Base-by-base conservation (phyloP, 2,888 invertebrate genomes). In the Alloplasta piceator region DNA sequence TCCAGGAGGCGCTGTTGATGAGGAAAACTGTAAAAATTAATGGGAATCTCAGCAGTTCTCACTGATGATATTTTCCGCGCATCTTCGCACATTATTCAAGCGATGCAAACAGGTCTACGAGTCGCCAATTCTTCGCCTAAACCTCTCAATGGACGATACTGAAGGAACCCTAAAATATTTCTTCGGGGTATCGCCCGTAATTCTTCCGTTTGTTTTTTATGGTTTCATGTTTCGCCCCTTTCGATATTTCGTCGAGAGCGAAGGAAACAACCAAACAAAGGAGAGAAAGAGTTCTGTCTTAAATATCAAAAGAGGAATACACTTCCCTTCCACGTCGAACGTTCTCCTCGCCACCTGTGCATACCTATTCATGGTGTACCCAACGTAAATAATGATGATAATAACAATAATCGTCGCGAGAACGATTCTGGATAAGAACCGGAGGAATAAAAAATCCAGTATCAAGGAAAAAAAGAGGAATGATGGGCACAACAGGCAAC, bases 201-300 rank as follows among this genome's bases (percentile, higher is more conserved):
- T 82, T 83, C 78, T 80, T 78, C 66, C 80, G 36, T n/a, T n/a
- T n/a, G n/a, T n/a, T 56, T 66, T 83, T 85, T 84, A 82, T 83
- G 82, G 78, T 84, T 76, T 83, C 84, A 66, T 80, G 79, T 82
- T 66, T 82, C 66, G 52, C 38, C 46, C n/a, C n/a, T n/a, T n/a
- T n/a, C 67, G 71, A n/a, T n/a, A 56, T 36, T 48, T 80, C 67
- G 50, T 78, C 73, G 68, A 43, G 55, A 12, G n/a, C n/a, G 26
- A 50, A 61, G 50, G 48, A 70, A 38, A 26, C 14, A 14, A 50
- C n/a, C n/a, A n/a, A n/a, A 52, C n/a, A 66, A 4, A 14, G 16
- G 12, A 60, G 16, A 39, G 52, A 50, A 61, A 12, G 9, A 48
- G 14, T 14, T 14, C 14, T 52, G 0, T 52, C 67, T 43, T 46